Evolutionary conservation across 2,888 invertebrate species (phyloP).

Genomic region (Drosophila parthenogenetica): DNA sequence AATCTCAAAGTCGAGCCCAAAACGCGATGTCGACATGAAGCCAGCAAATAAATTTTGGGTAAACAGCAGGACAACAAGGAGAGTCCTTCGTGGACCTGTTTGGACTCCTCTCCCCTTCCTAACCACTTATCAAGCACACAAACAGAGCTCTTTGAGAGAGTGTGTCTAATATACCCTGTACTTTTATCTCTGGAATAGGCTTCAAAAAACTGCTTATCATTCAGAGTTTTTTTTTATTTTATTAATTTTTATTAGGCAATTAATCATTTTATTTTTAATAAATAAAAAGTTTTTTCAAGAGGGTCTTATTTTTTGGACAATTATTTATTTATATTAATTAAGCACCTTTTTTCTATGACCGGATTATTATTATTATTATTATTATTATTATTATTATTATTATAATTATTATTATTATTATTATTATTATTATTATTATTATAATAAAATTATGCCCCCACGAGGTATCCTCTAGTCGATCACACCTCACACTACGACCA

Average conservation of each 20-base stretch:
- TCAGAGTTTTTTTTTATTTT: no score
- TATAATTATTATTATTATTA: neutral
- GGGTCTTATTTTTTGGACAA: no score
- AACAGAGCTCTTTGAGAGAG: neutral
- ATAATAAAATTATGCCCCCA: no score
- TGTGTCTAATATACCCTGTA: conserved; percentile 13
- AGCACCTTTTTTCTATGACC: no score
- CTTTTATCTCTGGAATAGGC: no score
- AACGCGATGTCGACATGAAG: conserved; percentile 60
- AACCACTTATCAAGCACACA: neutral
- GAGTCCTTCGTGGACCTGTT: neutral
- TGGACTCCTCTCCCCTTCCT: no score
- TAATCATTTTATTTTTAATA: no score
- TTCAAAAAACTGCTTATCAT: no score
- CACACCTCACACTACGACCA: neutral
- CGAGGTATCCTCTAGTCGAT: conserved; percentile 6
- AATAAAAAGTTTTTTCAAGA: no score
- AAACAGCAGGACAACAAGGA: conserved; percentile 16
- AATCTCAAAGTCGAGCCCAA: conserved; percentile 16
- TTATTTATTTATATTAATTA: no score
- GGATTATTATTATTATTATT: no score
- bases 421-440: neutral
- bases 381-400: neutral
- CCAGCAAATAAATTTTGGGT: conserved; percentile 51
- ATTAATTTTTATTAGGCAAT: no score